A percentile compares a stretch with the other conserved stretches of the same genome.
Evolutionary conservation across 2,888 invertebrate species (phyloP).

Genomic region (Ctenicera cuprea): DNA sequence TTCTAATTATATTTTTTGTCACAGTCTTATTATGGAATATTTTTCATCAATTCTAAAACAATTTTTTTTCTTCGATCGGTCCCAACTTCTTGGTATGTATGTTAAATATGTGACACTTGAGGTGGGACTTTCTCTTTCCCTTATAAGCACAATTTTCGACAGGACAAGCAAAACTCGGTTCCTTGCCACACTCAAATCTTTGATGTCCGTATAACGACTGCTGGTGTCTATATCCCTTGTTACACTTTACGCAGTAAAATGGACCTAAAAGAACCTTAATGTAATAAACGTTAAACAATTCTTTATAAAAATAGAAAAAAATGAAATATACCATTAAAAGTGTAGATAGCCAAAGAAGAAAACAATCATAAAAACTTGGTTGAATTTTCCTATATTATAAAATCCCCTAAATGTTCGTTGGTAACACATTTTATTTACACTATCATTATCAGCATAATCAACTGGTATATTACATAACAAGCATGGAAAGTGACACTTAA

Average conservation of each 20-base stretch:
- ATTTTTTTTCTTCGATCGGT: background rate
- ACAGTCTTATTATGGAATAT: background rate
- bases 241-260: slow-evolving; percentile 57
- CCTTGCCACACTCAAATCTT: slow-evolving; percentile 56
- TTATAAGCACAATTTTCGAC: slow-evolving; percentile 38
- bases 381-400: too few species aligned
- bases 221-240: slow-evolving; percentile 58
- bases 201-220: slow-evolving; percentile 57
- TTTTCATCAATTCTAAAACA: background rate
- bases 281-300: too few species aligned
- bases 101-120: slow-evolving; percentile 46
- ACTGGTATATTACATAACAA: too few species aligned
- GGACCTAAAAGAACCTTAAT: slow-evolving; percentile 3
- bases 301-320: too few species aligned
- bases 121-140: slow-evolving; percentile 48
- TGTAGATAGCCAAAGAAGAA: too few species aligned
- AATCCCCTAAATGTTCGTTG: too few species aligned
- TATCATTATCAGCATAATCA: too few species aligned
- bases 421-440: too few species aligned
- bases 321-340: too few species aligned
- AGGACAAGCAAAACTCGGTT: slow-evolving; percentile 19
- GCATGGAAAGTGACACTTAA: too few species aligned
- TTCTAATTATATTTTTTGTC: too few species aligned
- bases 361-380: too few species aligned
- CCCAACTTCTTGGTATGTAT: slow-evolving; percentile 29